Percentiles rank a stretch among this genome's conserved stretches.
These are phyloP conservation scores for Enteromius thamalakanensis DNA, from an alignment of 2,797 vertebrate species.

Conservation along the genomic window DNA sequence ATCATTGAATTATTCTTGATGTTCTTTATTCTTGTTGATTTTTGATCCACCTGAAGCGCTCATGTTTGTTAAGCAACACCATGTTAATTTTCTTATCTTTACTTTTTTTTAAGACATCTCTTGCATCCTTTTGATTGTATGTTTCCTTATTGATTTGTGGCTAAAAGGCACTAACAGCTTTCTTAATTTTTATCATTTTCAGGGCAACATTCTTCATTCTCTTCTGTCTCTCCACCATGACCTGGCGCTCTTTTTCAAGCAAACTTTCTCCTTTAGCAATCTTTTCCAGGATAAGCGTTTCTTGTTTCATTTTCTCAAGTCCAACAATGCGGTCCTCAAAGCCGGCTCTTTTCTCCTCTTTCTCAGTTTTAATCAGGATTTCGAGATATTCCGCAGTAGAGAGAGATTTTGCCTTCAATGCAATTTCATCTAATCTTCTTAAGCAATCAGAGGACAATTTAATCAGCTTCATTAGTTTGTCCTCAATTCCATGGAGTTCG, in stretches of 20 bases:
- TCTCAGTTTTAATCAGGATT: slow-evolving; percentile 56
- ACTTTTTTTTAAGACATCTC: not conserved
- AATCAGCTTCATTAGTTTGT: slow-evolving; percentile 44
- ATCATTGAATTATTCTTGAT: not conserved
- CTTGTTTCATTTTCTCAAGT: slow-evolving; percentile 48
- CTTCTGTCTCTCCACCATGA: slow-evolving; percentile 26
- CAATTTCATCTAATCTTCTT: slow-evolving; percentile 55
- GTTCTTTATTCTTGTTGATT: not conserved
- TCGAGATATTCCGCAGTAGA: slow-evolving; percentile 57
- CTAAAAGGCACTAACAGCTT: not conserved
- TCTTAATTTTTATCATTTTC: slow-evolving; percentile 8
- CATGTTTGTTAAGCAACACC: not conserved
- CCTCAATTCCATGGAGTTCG: slow-evolving; percentile 27
- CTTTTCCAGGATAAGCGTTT: slow-evolving; percentile 38
- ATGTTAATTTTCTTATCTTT: not conserved
- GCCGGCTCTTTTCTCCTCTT: slow-evolving; percentile 55
- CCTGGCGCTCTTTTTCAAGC: slow-evolving; percentile 21
- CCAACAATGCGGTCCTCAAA: slow-evolving; percentile 53
- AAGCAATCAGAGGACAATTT: slow-evolving; percentile 53
- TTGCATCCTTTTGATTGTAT: not conserved
- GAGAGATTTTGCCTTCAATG: slow-evolving; percentile 57
- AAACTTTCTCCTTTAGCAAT: slow-evolving; percentile 49
- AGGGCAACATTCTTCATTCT: slow-evolving; percentile 4
- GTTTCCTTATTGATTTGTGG: not conserved
- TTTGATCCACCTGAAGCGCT: not conserved